Conservation (phyloP, 2,113 vertebrate species). For the Oncorhynchus clarkii region DNA sequence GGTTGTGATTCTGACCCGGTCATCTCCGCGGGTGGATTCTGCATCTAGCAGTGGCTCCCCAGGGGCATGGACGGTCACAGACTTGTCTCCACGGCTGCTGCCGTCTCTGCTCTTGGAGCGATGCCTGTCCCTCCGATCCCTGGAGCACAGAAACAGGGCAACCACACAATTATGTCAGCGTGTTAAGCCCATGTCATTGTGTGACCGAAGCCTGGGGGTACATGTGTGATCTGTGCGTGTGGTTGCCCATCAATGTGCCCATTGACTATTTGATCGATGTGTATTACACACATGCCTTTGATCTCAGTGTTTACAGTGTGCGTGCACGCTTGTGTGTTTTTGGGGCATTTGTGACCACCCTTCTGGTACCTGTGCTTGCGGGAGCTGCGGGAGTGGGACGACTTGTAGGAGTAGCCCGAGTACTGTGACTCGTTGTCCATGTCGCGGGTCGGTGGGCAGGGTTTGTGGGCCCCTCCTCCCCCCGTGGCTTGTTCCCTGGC, state of each 20-base stretch:
- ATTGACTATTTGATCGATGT: no score
- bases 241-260: no score
- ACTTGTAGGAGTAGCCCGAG: constrained; percentile 92
- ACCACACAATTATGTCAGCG: no score
- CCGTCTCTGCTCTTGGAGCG: constrained; percentile 87
- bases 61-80: constrained; percentile 93
- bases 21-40: constrained; percentile 89
- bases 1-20: constrained; percentile 73
- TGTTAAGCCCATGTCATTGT: no score
- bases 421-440: constrained; percentile 97
- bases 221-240: no score
- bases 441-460: constrained; percentile 72
- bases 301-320: not conserved
- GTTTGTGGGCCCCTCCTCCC: constrained; percentile 74
- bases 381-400: constrained; percentile 88
- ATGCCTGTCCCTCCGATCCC: constrained; percentile 86
- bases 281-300: no score
- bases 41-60: constrained; percentile 92
- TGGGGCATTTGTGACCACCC: not conserved
- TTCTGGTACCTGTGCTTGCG: constrained; percentile 84
- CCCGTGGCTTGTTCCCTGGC: constrained; percentile 69
- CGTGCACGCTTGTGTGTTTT: not conserved
- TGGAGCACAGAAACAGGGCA: constrained; percentile 42
- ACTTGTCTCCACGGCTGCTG: constrained; percentile 89
- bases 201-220: no score